A percentile compares a stretch with the other conserved stretches of the same genome.
Conservation (phyloP, 2,113 vertebrate genomes). For the Vulpes vulpes region DNA sequence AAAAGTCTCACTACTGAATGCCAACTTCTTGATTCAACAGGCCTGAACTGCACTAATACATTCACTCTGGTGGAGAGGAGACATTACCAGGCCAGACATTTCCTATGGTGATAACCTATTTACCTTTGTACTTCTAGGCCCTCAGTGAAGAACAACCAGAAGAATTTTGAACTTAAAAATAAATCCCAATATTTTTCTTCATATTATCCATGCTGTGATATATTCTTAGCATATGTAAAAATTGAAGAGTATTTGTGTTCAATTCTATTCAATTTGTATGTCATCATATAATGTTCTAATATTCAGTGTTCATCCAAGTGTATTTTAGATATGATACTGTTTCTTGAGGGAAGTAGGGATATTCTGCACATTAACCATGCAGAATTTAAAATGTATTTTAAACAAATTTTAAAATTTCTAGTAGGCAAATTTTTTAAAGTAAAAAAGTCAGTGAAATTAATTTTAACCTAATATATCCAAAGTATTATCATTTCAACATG, state of each 20-base stretch:
- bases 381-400: slow-evolving; percentile 39
- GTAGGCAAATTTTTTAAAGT: background rate
- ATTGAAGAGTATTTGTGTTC: background rate
- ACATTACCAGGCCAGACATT: background rate
- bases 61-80: background rate
- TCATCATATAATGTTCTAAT: background rate
- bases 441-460: background rate
- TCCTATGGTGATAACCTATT: slow-evolving; percentile 76
- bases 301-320: background rate
- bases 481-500: background rate
- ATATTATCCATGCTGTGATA: background rate
- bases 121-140: slow-evolving; percentile 65
- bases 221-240: background rate
- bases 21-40: slow-evolving; percentile 68
- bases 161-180: slow-evolving; percentile 54
- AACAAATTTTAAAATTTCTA: background rate
- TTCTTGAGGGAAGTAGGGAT: slow-evolving; percentile 26
- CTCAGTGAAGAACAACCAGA: background rate
- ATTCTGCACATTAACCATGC: slow-evolving; percentile 44
- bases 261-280: background rate
- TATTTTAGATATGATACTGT: slow-evolving; percentile 42
- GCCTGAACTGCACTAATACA: background rate
- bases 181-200: slow-evolving; percentile 17
- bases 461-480: background rate
- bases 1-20: slow-evolving; percentile 40